Base-by-base conservation (phyloP, 2,888 invertebrate species). In the Andrena praecox region DNA sequence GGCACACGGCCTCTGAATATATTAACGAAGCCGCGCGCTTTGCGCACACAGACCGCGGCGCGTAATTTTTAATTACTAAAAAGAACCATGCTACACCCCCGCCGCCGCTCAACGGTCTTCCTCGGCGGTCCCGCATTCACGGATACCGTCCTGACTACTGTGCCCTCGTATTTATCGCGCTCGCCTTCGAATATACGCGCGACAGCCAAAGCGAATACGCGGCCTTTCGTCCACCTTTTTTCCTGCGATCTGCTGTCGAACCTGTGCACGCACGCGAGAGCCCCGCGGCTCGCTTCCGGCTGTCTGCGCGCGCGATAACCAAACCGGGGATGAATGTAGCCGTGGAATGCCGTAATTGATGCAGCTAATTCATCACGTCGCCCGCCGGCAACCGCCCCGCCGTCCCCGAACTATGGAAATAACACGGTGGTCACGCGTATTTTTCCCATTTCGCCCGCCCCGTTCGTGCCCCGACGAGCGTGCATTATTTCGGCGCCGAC, bases 1-100 rank as follows among this genome's bases (percentile, higher is more conserved):
- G 77, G 63, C 62, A 80, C 68, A 10, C 52, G 56, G 79, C 27
- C n/a, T 71, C 72, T 85, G 85, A 87, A 88, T 86, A 80, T 79
- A 80, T 88, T 88, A 88, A 89, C 84, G 82, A 88, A 88, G 89
- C 72, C 80, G 76, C 67, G 70, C 56, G 86, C 90, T 86, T 88
- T 88, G 85, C 79, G 73, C 73, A 82, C 56, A 69, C 84, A 62
- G 79, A 33, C 72, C 77, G 78, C 78, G 74, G 75, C 80, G 77
- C 68, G 78, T 90, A 90, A 89, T 89, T 89, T 89, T 89, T 89
- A 89, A 89, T 89, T 87, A 89, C 84, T 83, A 84, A 79, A 88
- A 89, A 87, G 84, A 90, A 87, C 77, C 67, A 69, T 66, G 71
- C 68, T 67, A 12, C 12, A 16, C 42, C 16, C 42, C 12, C 42